Evolutionary conservation across 2,113 vertebrate genomes (phyloP).

Genomic region (Marmota flaviventris): DNA sequence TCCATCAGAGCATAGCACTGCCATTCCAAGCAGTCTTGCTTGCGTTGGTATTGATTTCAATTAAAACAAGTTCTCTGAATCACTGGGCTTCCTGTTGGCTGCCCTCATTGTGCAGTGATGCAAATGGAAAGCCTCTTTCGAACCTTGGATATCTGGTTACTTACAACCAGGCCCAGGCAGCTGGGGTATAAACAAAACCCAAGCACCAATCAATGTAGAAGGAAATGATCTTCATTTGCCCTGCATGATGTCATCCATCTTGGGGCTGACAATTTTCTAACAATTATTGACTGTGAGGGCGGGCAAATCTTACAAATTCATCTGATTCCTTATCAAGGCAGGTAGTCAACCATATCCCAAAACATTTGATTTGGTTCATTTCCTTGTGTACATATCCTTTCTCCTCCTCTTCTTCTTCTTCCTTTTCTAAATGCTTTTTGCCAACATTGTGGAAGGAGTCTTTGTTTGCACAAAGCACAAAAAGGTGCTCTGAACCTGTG

Average conservation of each 20-base stretch:
- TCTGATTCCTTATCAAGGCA: constrained; percentile 59
- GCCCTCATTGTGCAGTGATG: constrained; percentile 36
- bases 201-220: constrained; percentile 53
- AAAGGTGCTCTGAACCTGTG: background rate
- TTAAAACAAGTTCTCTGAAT: constrained; percentile 74
- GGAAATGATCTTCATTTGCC: constrained; percentile 68
- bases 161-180: background rate
- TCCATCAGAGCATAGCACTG: constrained; percentile 62
- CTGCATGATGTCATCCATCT: constrained; percentile 72
- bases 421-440: background rate
- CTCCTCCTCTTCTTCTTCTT: background rate
- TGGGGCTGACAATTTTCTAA: constrained; percentile 71
- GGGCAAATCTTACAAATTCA: constrained; percentile 61
- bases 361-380: constrained; percentile 41
- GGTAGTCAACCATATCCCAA: constrained; percentile 61
- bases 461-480: constrained; percentile 43
- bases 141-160: constrained; percentile 67
- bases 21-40: constrained; percentile 72
- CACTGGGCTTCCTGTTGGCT: constrained; percentile 71
- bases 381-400: constrained; percentile 44
- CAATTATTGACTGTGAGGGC: constrained; percentile 63
- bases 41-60: constrained; percentile 78
- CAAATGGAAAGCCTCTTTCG: constrained; percentile 54
- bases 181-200: constrained; percentile 42
- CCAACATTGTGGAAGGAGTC: background rate